These are phyloP conservation scores for Melanotaenia boesemani DNA, from an alignment of 2,797 vertebrate genomes.

Conservation along the genomic window DNA sequence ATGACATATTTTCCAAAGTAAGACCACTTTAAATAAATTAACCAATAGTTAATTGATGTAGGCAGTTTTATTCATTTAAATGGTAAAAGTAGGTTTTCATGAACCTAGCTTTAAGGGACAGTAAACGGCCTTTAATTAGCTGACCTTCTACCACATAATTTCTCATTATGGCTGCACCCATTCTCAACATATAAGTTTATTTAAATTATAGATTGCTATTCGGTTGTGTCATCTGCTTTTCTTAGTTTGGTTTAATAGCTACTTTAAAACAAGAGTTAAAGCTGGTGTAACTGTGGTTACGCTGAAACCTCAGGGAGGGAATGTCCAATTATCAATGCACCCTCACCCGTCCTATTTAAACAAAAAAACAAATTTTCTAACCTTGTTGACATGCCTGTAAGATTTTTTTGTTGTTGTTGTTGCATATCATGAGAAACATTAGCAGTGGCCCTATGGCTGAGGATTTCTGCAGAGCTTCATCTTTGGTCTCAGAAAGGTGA, in stretches of 20 bases:
- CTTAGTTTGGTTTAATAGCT: constrained; percentile 58
- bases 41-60: background rate
- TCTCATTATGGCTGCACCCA: constrained; percentile 58
- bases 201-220: constrained; percentile 68
- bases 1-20: background rate
- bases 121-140: constrained; percentile 57
- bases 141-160: constrained; percentile 51
- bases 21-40: too few species aligned
- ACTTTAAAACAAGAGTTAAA: constrained; percentile 44
- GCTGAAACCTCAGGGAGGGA: constrained; percentile 28
- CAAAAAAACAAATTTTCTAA: background rate
- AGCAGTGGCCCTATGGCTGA: too few species aligned
- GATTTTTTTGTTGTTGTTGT: background rate
- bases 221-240: constrained; percentile 48
- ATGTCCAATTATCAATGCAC: background rate
- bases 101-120: constrained; percentile 17
- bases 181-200: constrained; percentile 43
- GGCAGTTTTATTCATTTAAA: constrained; percentile 4
- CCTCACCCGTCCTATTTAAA: background rate
- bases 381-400: background rate
- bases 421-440: too few species aligned
- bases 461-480: too few species aligned
- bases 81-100: constrained; percentile 19
- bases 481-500: too few species aligned
- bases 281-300: constrained; percentile 9